These are phyloP conservation scores for Macrotus californicus DNA, from an alignment of 2,113 vertebrate genomes.

Conservation along the genomic window DNA sequence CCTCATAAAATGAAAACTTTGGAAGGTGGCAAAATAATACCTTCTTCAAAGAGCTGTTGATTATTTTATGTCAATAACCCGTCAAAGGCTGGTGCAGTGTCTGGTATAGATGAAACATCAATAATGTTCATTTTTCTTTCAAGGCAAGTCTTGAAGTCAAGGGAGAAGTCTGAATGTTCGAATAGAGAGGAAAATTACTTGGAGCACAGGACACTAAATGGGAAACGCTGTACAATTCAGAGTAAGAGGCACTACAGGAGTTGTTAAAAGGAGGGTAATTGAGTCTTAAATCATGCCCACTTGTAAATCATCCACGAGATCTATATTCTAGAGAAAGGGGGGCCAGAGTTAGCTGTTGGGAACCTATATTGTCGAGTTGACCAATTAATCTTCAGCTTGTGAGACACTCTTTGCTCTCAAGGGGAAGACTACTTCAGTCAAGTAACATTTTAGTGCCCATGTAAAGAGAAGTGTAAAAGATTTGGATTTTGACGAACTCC, in stretches of 20 bases:
- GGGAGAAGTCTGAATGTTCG: slow-evolving; percentile 13
- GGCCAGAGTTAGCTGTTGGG: background rate
- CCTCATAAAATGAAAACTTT: background rate
- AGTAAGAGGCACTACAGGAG: slow-evolving; percentile 48
- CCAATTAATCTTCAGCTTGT: slow-evolving; percentile 41
- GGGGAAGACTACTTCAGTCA: slow-evolving; percentile 56
- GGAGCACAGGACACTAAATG: slow-evolving; percentile 7
- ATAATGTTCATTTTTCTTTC: slow-evolving; percentile 43
- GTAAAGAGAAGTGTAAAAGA: slow-evolving; percentile 63
- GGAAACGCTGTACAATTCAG: slow-evolving; percentile 35
- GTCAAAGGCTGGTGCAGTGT: background rate
- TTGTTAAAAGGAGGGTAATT: slow-evolving; percentile 52
- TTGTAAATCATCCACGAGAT: slow-evolving; percentile 36
- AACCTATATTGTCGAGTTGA: slow-evolving; percentile 49
- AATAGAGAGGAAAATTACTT: slow-evolving; percentile 47
- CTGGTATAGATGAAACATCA: background rate
- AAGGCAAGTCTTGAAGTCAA: slow-evolving; percentile 65
- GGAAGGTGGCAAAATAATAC: background rate
- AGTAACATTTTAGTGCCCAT: slow-evolving; percentile 59
- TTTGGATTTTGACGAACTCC: slow-evolving; percentile 55
- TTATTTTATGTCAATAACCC: background rate
- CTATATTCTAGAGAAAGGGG: background rate
- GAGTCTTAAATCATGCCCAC: slow-evolving; percentile 55
- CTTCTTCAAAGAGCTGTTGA: background rate
- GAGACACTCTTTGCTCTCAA: slow-evolving; percentile 26